Evolutionary conservation across 1,140 invertebrate species (phyloP).

Genomic region (Agrilus planipennis): DNA sequence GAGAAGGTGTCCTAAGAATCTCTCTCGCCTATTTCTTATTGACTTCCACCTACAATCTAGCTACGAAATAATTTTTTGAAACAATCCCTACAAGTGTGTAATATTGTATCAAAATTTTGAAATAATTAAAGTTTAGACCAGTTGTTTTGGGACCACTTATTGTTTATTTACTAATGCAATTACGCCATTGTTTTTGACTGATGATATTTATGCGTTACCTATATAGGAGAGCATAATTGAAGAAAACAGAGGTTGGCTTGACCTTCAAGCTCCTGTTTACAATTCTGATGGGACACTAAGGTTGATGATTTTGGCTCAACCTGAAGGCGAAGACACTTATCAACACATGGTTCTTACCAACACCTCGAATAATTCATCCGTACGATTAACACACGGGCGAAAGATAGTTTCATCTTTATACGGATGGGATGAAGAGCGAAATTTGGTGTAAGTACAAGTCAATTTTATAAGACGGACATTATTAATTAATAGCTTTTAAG

Average conservation of each 20-base stretch:
- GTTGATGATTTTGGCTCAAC: slow-evolving; percentile 47
- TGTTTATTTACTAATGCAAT: too few relatives aligned
- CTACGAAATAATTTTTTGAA: too few relatives aligned
- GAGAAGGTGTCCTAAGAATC: too few relatives aligned
- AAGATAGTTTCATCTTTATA: slow-evolving; percentile 67
- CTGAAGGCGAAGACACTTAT: slow-evolving; percentile 44
- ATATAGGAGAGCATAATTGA: slow-evolving; percentile 19
- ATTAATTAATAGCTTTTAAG: too few relatives aligned
- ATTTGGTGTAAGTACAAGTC: slow-evolving; percentile 43
- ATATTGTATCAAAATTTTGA: too few relatives aligned
- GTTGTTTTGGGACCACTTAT: too few relatives aligned
- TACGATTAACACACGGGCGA: slow-evolving; percentile 50
- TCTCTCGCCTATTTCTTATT: too few relatives aligned
- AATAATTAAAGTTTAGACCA: too few relatives aligned
- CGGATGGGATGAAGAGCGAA: slow-evolving; percentile 53
- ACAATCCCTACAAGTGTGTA: too few relatives aligned
- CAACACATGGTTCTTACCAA: slow-evolving; percentile 41
- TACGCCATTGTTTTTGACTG: too few relatives aligned
- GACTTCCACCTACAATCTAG: too few relatives aligned
- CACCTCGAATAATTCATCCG: slow-evolving; percentile 33
- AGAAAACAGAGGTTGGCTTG: slow-evolving; percentile 53
- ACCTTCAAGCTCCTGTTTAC: slow-evolving; percentile 43
- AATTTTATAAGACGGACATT: too few relatives aligned
- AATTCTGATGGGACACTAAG: slow-evolving; percentile 39
- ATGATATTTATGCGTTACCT: not conserved